phyloP scores from a whole-genome alignment of 2,113 vertebrate species.

The Maccullochella peelii region DNA sequence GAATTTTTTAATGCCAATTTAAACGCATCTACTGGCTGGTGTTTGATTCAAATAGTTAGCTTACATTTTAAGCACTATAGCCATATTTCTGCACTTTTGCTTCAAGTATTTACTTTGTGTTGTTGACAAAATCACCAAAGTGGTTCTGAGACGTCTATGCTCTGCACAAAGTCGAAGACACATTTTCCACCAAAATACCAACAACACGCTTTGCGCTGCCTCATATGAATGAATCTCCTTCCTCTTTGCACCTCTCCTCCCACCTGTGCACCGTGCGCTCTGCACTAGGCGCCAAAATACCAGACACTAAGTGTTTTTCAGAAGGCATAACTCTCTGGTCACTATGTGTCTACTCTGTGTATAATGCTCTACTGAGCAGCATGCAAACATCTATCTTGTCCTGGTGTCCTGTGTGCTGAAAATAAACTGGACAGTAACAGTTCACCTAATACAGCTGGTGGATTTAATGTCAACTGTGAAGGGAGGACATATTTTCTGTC shows the following conservation, averaged over 20 bases:
- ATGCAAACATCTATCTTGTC: not conserved
- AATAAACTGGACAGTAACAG: conserved; percentile 37
- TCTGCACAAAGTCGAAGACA: not conserved
- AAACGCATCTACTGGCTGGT: too few species aligned
- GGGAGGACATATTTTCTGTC: conserved; percentile 27
- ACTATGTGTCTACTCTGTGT: not conserved
- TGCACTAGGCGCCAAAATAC: not conserved
- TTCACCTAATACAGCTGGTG: conserved; percentile 44
- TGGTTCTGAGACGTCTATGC: not conserved
- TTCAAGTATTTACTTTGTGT: too few species aligned
- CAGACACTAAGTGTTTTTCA: not conserved
- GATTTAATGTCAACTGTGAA: conserved; percentile 51
- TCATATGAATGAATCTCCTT: not conserved
- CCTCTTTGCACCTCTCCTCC: too few species aligned
- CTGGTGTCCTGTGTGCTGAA: conserved; percentile 28
- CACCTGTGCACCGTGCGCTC: not conserved
- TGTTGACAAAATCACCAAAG: too few species aligned
- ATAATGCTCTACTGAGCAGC: not conserved
- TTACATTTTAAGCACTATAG: too few species aligned
- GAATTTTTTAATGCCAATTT: too few species aligned
- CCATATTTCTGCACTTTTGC: too few species aligned
- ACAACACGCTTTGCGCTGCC: not conserved
- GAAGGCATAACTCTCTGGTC: not conserved
- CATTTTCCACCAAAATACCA: too few species aligned
- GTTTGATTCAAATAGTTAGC: too few species aligned